Percentiles rank a stretch among this genome's conserved stretches.
These are phyloP conservation scores for Allophyes oxyacanthae DNA, from an alignment of 2,888 invertebrate genomes.

Conservation along the genomic window DNA sequence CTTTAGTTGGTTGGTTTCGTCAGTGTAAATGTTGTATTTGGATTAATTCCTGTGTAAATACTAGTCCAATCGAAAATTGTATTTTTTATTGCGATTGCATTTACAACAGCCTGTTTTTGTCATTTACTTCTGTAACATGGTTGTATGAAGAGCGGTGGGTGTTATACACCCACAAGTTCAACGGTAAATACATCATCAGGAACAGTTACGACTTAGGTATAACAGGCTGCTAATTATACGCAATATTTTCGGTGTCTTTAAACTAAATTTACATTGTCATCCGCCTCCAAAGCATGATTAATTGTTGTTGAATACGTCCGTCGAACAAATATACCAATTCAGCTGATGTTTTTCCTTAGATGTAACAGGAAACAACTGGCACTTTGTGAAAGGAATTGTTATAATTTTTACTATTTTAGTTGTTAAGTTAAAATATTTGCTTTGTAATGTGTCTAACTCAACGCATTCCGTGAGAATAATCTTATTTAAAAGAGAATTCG, in stretches of 20 bases:
- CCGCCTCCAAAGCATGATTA: conserved; percentile 30
- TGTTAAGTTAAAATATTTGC: conserved; percentile 55
- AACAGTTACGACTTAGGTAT: conserved; percentile 27
- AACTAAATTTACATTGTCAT: conserved; percentile 25
- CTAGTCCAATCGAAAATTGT: conserved; percentile 46
- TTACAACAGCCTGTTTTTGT: conserved; percentile 31
- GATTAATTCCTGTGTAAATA: conserved; percentile 43
- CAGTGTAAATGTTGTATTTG: conserved; percentile 37
- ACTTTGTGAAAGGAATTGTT: conserved; percentile 39
- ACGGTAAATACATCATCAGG: conserved; percentile 17
- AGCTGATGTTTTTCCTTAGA: conserved; percentile 29
- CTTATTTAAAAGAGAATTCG: conserved; percentile 42
- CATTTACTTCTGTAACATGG: conserved; percentile 27
- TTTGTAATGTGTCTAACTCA: conserved; percentile 46
- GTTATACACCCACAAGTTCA: conserved; percentile 10
- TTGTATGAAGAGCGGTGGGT: conserved; percentile 10
- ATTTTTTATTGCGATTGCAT: conserved; percentile 25
- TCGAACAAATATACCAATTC: conserved; percentile 33
- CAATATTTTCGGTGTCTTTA: conserved; percentile 21
- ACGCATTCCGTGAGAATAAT: conserved; percentile 51
- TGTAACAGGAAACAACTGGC: conserved; percentile 37
- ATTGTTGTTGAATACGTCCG: conserved; percentile 25
- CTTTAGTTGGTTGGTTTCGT: conserved; percentile 28
- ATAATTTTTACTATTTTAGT: conserved; percentile 46
- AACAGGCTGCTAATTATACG: conserved; percentile 20